A percentile compares a stretch with the other conserved stretches of the same genome.
These are phyloP conservation scores for Panzeria rudis DNA, from an alignment of 2,888 invertebrate genomes.

Conservation along the genomic window DNA sequence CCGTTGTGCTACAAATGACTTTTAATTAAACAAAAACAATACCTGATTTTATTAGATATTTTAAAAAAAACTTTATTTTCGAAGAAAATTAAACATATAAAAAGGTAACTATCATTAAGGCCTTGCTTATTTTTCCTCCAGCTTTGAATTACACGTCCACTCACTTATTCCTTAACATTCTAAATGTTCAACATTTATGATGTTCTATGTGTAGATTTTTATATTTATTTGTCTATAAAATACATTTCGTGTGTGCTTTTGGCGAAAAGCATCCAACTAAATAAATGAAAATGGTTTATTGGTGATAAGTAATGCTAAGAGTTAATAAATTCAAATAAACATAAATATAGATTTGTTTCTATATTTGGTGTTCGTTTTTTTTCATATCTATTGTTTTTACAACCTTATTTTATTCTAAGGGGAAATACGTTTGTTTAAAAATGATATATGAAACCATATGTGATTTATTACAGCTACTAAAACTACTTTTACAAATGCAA, in stretches of 20 bases:
- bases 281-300: constrained; percentile 42
- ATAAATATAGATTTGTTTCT: constrained; percentile 68
- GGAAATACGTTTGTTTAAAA: not conserved
- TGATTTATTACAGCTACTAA: constrained; percentile 31
- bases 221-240: constrained; percentile 18
- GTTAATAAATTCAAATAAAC: constrained; percentile 74
- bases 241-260: constrained; percentile 20
- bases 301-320: constrained; percentile 52
- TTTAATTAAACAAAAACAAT: too few species aligned
- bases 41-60: too few species aligned
- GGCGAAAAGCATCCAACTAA: constrained; percentile 2
- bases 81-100: not conserved
- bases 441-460: not conserved
- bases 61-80: not conserved
- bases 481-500: constrained; percentile 13
- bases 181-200: constrained; percentile 4
- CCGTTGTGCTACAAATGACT: too few species aligned
- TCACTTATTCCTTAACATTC: not conserved
- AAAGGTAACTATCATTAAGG: not conserved
- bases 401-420: not conserved
- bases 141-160: not conserved
- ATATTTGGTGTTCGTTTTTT: not conserved
- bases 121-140: not conserved
- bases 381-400: not conserved
- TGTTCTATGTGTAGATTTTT: not conserved